A percentile compares a stretch with the other conserved stretches of the same genome.
Conservation (phyloP, 2,888 invertebrate genomes). For the Thysanoteuthis rhombus region DNA sequence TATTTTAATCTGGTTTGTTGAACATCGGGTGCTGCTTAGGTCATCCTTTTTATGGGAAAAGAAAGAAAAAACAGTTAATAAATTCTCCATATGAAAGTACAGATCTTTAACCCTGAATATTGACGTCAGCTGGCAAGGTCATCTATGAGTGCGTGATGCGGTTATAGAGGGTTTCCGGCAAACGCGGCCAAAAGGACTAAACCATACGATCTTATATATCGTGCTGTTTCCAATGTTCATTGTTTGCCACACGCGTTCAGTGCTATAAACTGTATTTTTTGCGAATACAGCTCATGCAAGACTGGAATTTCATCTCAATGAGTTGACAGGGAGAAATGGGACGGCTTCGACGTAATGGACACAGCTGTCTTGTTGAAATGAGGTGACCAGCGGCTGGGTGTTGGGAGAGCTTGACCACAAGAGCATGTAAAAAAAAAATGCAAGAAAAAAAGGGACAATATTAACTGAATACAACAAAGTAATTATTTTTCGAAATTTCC, state of each 20-base stretch:
- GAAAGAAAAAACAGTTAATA: not conserved
- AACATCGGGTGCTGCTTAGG: too few species aligned
- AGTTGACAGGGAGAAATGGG: not conserved
- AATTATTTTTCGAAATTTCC: not conserved
- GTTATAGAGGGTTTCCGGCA: not conserved
- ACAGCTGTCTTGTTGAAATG: not conserved
- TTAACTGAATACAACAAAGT: not conserved
- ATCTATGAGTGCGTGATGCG: not conserved
- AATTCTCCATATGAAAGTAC: not conserved
- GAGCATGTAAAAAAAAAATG: not conserved
- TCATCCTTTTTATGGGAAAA: too few species aligned
- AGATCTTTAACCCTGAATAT: not conserved
- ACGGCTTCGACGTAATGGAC: not conserved
- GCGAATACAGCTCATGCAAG: not conserved
- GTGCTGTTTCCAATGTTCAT: not conserved
- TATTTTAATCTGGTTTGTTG: too few species aligned
- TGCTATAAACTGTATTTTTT: not conserved
- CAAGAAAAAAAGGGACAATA: not conserved
- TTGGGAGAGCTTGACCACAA: not conserved
- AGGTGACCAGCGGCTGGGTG: not conserved
- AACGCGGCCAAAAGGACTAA: not conserved
- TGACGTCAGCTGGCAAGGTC: not conserved
- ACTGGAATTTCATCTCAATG: not conserved
- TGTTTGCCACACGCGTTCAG: not conserved
- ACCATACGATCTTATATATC: not conserved